Evolutionary conservation across 2,888 invertebrate genomes (phyloP).

Genomic region (Tetramorium bicarinatum): DNA sequence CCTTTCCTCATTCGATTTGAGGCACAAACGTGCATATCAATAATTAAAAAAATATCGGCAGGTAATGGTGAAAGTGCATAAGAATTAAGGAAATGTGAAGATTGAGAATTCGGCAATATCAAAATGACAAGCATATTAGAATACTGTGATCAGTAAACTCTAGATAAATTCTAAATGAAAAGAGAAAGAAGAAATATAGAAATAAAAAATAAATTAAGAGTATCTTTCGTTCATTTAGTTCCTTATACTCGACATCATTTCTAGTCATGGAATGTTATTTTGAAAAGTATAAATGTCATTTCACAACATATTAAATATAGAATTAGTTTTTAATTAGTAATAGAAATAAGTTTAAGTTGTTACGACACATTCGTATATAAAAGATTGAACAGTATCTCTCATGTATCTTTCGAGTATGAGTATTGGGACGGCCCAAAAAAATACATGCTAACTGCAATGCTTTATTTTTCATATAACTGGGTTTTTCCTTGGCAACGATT

Average conservation of each 20-base stretch:
- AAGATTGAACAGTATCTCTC: conserved; percentile 28
- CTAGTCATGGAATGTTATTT: background rate
- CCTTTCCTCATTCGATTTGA: conserved; percentile 63
- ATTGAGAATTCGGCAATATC: conserved; percentile 18
- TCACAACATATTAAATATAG: conserved; percentile 5
- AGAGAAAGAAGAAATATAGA: background rate
- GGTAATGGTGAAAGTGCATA: conserved; percentile 15
- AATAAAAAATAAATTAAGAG: conserved; percentile 9
- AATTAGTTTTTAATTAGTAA: background rate
- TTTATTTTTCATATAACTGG: background rate
- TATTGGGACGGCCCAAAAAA: conserved; percentile 2
- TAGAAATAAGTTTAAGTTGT: background rate
- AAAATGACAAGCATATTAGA: conserved; percentile 19
- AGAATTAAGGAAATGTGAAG: conserved; percentile 31
- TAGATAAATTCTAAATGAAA: background rate
- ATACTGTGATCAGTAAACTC: background rate
- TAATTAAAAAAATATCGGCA: conserved; percentile 32
- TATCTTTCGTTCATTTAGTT: background rate
- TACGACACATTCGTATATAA: conserved; percentile 17
- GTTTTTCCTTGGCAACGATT: background rate
- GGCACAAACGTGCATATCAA: conserved; percentile 64
- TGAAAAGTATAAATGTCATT: background rate
- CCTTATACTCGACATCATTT: conserved; percentile 20
- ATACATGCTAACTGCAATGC: background rate
- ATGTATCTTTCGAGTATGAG: background rate